These are phyloP conservation scores for Sapajus apella DNA, from an alignment of 2,113 vertebrate genomes.

Conservation along the genomic window DNA sequence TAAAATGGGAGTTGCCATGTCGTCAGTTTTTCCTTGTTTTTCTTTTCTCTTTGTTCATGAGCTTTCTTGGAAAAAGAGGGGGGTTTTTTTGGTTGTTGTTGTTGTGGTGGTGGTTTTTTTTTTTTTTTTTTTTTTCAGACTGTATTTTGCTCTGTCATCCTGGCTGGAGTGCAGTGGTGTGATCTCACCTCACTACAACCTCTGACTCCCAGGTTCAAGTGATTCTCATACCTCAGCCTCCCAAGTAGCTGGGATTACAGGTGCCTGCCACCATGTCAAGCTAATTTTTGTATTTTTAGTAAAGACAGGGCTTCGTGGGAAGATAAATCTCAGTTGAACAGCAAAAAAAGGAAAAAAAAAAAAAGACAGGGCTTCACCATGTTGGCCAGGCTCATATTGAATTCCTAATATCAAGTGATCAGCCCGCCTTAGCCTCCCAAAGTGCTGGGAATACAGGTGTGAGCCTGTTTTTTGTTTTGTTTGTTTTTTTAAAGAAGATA, in stretches of 20 bases:
- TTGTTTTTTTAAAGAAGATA: background rate
- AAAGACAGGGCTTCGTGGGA: too few relatives aligned
- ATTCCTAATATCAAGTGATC: background rate
- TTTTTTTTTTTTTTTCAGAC: background rate
- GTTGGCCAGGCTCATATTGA: background rate
- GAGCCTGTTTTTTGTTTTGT: too few relatives aligned
- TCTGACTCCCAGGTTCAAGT: too few relatives aligned
- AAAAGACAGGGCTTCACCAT: too few relatives aligned
- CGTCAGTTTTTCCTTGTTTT: slow-evolving; percentile 13
- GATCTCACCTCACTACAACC: too few relatives aligned
- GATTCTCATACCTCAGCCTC: too few relatives aligned
- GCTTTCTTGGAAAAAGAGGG: slow-evolving; percentile 17
- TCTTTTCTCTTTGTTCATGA: slow-evolving; percentile 46
- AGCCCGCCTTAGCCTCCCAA: background rate
- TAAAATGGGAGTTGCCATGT: background rate
- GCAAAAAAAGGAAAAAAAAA: too few relatives aligned
- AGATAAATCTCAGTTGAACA: too few relatives aligned
- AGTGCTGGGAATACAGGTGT: background rate
- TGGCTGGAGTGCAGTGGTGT: background rate
- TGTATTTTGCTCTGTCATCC: background rate
- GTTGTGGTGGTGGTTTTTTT: background rate
- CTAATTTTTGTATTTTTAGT: too few relatives aligned
- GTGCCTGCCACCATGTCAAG: too few relatives aligned
- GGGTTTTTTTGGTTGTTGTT: background rate
- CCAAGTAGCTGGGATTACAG: too few relatives aligned